Conservation (phyloP, 2,113 vertebrate species). For the Epinephelus moara region DNA sequence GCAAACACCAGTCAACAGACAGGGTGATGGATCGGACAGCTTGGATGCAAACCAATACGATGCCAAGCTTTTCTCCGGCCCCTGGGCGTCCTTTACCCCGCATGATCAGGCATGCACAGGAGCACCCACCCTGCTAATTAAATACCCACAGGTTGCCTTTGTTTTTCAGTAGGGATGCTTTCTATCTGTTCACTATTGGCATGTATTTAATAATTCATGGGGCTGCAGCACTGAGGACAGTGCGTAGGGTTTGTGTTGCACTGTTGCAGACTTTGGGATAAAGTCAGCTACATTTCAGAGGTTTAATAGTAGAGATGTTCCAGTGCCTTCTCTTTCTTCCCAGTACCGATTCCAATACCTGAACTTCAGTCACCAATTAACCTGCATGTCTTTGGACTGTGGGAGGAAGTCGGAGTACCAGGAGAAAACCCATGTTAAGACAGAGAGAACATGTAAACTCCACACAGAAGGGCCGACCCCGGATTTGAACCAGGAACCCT, state of each 20-base stretch:
- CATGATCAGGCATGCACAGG: constrained; percentile 76
- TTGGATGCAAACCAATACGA: constrained; percentile 71
- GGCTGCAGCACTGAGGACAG: constrained; percentile 45
- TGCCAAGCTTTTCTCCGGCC: constrained; percentile 44
- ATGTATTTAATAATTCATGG: constrained; percentile 81
- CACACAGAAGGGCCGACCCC: no score
- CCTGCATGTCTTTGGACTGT: no score
- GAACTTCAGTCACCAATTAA: no score
- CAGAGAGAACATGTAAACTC: no score
- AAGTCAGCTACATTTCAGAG: constrained; percentile 10
- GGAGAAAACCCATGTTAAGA: no score
- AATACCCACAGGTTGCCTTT: constrained; percentile 70
- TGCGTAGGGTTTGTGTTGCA: constrained; percentile 34
- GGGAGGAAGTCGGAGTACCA: no score
- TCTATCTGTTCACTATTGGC: constrained; percentile 75
- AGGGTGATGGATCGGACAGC: constrained; percentile 88
- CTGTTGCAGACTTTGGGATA: constrained; percentile 31
- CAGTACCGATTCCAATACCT: no score
- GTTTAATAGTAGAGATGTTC: background rate
- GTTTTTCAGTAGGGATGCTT: constrained; percentile 65
- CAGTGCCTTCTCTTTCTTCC: no score
- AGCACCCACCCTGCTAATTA: constrained; percentile 75
- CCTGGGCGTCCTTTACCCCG: constrained; percentile 76
- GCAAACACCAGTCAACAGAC: constrained; percentile 82
- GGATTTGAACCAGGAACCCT: no score